phyloP scores from a whole-genome alignment of 2,113 vertebrate species.

The Prietella phreatophila region DNA sequence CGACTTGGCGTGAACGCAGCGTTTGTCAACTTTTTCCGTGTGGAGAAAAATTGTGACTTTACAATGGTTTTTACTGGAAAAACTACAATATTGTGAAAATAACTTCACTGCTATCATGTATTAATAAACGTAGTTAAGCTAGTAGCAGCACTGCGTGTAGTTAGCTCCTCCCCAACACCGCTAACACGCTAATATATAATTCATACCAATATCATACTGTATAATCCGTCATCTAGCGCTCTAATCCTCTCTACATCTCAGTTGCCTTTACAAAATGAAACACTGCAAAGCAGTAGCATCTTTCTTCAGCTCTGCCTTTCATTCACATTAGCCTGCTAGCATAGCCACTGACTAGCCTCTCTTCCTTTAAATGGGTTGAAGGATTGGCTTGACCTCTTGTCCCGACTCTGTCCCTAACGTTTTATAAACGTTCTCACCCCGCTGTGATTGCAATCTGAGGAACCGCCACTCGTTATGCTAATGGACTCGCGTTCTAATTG shows the following conservation, averaged over 20 bases:
- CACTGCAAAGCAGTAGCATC: not conserved
- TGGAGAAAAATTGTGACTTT: not conserved
- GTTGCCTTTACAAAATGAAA: not conserved
- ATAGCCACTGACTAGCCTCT: constrained; percentile 23
- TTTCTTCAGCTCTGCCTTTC: not conserved
- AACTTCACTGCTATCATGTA: not conserved
- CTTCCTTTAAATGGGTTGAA: constrained; percentile 46
- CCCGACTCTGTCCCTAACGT: constrained; percentile 48
- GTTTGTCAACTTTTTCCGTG: too few relatives aligned
- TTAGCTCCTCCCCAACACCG: not conserved
- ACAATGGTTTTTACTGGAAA: not conserved
- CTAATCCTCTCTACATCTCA: not conserved
- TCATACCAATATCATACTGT: not conserved
- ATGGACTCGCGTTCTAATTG: constrained; percentile 74
- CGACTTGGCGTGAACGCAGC: too few relatives aligned
- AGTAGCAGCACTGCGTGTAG: not conserved
- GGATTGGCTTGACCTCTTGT: constrained; percentile 63
- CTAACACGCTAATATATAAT: not conserved
- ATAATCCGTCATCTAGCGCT: not conserved
- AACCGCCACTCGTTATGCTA: constrained; percentile 70
- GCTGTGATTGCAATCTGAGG: constrained; percentile 60
- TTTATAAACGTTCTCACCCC: constrained; percentile 65
- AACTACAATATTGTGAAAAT: not conserved
- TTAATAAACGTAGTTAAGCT: not conserved
- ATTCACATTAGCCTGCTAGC: constrained; percentile 1